Percentiles rank a stretch among this genome's conserved stretches.
phyloP scores from a whole-genome alignment of 2,797 vertebrate species.

The Girardinus metallicus region DNA sequence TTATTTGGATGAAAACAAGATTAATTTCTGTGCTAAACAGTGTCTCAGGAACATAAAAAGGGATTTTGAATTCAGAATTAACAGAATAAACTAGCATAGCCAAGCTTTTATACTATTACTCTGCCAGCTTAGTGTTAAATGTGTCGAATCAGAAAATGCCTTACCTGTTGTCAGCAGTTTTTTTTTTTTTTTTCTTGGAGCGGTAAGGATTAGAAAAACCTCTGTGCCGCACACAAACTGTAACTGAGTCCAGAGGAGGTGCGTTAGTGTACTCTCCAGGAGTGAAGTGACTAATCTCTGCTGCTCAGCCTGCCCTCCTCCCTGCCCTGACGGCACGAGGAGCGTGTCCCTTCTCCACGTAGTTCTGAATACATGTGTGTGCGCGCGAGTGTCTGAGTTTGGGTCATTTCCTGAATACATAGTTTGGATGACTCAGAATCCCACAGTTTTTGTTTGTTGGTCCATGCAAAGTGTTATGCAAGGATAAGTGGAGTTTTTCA shows the following conservation, averaged over 20 bases:
- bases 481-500: background rate
- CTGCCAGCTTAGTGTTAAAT: background rate
- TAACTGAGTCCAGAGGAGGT: constrained; percentile 21
- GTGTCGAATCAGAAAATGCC: constrained; percentile 2
- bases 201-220: constrained; percentile 3
- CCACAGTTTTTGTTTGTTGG: background rate
- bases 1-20: constrained; percentile 1
- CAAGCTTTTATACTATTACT: background rate
- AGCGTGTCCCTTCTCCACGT: constrained; percentile 37
- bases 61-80: background rate
- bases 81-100: background rate
- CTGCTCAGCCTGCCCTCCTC: constrained; percentile 33
- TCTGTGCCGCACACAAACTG: background rate
- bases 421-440: background rate
- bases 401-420: constrained; percentile 4
- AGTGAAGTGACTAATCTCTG: constrained; percentile 19
- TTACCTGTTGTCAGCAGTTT: constrained; percentile 47
- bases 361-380: constrained; percentile 5
- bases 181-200: background rate
- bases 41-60: background rate
- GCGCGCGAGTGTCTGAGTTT: background rate
- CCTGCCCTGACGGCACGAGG: constrained; percentile 18
- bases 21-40: background rate
- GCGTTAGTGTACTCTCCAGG: background rate
- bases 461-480: background rate